phyloP scores from a whole-genome alignment of 2,888 invertebrate species.

The Tanaodytes sp. region DNA sequence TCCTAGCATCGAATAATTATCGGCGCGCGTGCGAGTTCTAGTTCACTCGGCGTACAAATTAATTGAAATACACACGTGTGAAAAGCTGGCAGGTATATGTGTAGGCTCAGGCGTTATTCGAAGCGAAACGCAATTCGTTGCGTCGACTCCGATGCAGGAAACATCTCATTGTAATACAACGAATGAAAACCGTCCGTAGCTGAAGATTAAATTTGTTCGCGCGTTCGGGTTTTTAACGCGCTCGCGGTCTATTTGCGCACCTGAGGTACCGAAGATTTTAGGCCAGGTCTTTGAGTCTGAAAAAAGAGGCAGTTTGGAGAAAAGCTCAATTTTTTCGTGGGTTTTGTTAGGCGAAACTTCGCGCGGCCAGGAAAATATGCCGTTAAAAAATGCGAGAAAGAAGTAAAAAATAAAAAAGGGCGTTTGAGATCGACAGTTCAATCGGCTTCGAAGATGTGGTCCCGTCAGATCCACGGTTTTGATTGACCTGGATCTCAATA shows the following conservation, averaged over 20 bases:
- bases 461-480: slow-evolving; percentile 40
- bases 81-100: too few species aligned
- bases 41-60: too few species aligned
- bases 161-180: slow-evolving; percentile 40
- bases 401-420: background rate
- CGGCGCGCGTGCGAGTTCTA: too few species aligned
- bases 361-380: too few species aligned
- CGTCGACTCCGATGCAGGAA: background rate
- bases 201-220: slow-evolving; percentile 68
- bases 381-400: background rate
- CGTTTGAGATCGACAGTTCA: slow-evolving; percentile 16
- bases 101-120: too few species aligned
- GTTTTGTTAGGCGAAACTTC: too few species aligned
- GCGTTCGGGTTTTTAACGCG: slow-evolving; percentile 64
- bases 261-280: slow-evolving; percentile 61
- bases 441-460: slow-evolving; percentile 38
- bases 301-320: background rate
- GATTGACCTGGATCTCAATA: slow-evolving; percentile 51
- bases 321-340: too few species aligned
- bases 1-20: too few species aligned
- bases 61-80: too few species aligned
- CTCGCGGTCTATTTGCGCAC: slow-evolving; percentile 71
- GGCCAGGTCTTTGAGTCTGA: slow-evolving; percentile 14
- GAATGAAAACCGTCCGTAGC: slow-evolving; percentile 64
- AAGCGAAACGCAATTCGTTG: slow-evolving; percentile 22